Evolutionary conservation across 2,113 vertebrate species (phyloP), one percentile per base, ranked within the genome.

Genomic region (Lamprologus lemairii): DNA sequence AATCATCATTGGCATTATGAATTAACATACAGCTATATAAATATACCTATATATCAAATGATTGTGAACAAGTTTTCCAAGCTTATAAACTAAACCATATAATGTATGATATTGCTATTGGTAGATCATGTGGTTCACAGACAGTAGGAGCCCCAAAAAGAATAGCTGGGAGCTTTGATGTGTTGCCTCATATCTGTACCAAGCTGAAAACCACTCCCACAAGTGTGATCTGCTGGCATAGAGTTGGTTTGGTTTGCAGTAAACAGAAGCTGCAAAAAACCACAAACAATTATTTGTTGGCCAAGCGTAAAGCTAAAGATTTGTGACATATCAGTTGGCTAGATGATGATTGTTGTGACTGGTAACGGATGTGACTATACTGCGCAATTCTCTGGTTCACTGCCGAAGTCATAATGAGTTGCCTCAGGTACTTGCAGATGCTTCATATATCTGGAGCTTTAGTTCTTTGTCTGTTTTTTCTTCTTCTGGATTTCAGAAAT

Each of bases 191-290:
- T 80, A 85, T 91, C 53, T 79, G 47, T n/a, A 57, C 35, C 47
- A 28, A n/a, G 53, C 58, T 51, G 26, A 83, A 78, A 83, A 87
- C 86, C 83, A 6, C 28, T 89, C 92, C 87, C 86, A 23, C 3
- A 75, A 81, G 86, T 82, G 53, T 75, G 78, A 40, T 88, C 53
- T 54, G 83, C 68, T 81, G 85, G 88, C 80, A 86, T 9, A 10
- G 21, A 79, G 57, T 58, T 80, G 58, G 68, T 87, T 86, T 86
- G 35, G 65, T 88, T 82, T 80, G 65, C 81, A 71, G 68, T 68
- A 88, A 93, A 93, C 33, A 55, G 14, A 91, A 21, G 57, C 65
- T 73, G 53, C 37, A 88, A 92, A 87, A 89, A 49, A 85, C 80
- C 49, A 55, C 84, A 85, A 82, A 54, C 31, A 89, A 90, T 65